phyloP scores from a whole-genome alignment of 1,140 invertebrate genomes.

The Aphaenogaster ashmeadi region DNA sequence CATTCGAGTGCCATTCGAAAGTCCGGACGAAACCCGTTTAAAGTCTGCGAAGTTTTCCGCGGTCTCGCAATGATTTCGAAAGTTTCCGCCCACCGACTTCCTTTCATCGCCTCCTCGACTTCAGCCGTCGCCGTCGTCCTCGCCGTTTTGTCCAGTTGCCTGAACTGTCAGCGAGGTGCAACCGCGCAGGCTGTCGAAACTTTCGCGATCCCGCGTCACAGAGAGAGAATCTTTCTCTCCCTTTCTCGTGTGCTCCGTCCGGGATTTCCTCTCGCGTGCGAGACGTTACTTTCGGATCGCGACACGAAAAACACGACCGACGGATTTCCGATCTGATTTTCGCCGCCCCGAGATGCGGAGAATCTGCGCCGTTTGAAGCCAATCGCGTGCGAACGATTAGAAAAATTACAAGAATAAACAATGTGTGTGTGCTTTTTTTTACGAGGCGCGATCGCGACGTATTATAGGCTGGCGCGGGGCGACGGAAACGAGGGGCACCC shows the following conservation, averaged over 20 bases:
- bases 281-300: slow-evolving; percentile 11
- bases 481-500: slow-evolving; percentile 2
- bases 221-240: not conserved
- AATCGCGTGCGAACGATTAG: not conserved
- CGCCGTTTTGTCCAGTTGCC: not conserved
- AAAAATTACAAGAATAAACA: slow-evolving; percentile 37
- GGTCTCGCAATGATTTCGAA: slow-evolving; percentile 47
- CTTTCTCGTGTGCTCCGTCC: not conserved
- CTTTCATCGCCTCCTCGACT: slow-evolving; percentile 33
- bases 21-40: slow-evolving; percentile 53
- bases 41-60: slow-evolving; percentile 52
- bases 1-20: slow-evolving; percentile 57
- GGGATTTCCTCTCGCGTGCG: slow-evolving; percentile 4
- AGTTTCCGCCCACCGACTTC: slow-evolving; percentile 33
- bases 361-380: not conserved
- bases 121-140: slow-evolving; percentile 8
- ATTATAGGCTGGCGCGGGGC: not conserved
- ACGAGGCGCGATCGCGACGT: not conserved
- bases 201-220: slow-evolving; percentile 34
- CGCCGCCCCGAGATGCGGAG: not conserved
- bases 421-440: not conserved
- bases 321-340: slow-evolving; percentile 39
- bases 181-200: slow-evolving; percentile 38
- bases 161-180: slow-evolving; percentile 27
- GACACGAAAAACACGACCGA: not conserved